Percentiles rank a stretch among this genome's conserved stretches.
These are phyloP conservation scores for Forpus xanthops DNA, from an alignment of 2,797 vertebrate species.

Conservation along the genomic window DNA sequence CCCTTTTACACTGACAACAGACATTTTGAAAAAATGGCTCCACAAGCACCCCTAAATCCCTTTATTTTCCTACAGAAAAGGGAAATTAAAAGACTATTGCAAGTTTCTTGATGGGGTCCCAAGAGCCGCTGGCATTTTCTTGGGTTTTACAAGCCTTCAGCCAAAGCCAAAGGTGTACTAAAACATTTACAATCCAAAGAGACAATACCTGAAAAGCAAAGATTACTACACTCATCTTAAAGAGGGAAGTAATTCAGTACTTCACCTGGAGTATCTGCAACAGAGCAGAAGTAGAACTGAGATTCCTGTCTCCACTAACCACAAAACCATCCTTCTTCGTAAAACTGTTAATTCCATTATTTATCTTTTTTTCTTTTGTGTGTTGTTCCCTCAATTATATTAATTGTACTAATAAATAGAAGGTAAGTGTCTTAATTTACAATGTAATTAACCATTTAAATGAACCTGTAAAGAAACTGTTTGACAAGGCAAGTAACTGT, in stretches of 20 bases:
- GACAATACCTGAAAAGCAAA: not conserved
- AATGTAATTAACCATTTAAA: not conserved
- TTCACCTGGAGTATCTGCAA: not conserved
- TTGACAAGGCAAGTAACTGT: not conserved
- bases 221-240: not conserved
- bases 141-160: not conserved
- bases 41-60: not conserved
- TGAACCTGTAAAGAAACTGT: not conserved
- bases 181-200: not conserved
- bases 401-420: not conserved
- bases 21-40: not conserved
- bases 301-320: not conserved
- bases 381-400: not conserved
- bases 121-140: not conserved
- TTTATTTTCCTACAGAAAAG: not conserved
- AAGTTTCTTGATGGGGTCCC: not conserved
- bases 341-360: not conserved
- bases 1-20: not conserved
- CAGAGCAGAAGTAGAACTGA: not conserved
- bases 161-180: not conserved
- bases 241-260: not conserved
- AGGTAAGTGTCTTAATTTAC: not conserved
- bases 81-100: not conserved
- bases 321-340: not conserved
- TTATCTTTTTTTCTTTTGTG: not conserved